These are phyloP conservation scores for Geotrupes spiniger DNA, from an alignment of 2,888 invertebrate species.

Conservation along the genomic window DNA sequence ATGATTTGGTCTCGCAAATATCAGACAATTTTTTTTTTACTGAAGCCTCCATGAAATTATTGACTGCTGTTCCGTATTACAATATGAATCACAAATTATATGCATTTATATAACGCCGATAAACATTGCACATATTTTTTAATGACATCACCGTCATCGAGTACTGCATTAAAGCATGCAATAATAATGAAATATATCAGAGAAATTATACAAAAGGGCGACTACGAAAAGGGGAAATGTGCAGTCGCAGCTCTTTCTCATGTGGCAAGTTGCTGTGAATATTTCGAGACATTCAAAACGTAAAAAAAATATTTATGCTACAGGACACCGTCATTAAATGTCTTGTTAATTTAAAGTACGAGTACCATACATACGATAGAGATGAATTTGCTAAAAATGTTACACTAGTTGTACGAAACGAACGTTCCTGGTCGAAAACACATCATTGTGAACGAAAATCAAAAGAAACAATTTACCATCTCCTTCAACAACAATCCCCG, in stretches of 20 bases:
- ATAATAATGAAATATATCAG: too few species aligned
- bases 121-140: neutral
- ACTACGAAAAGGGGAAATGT: too few species aligned
- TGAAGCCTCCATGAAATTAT: neutral
- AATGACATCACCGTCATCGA: neutral
- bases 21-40: neutral
- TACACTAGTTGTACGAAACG: too few species aligned
- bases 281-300: too few species aligned
- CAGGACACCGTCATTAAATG: too few species aligned
- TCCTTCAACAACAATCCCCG: neutral
- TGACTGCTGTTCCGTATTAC: neutral
- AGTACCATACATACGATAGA: slow-evolving; percentile 11
- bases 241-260: too few species aligned
- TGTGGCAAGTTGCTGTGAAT: too few species aligned
- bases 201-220: too few species aligned
- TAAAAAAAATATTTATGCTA: too few species aligned
- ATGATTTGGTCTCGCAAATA: neutral
- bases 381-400: neutral
- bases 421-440: too few species aligned
- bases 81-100: slow-evolving; percentile 1
- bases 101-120: neutral
- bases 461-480: neutral
- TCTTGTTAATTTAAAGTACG: neutral
- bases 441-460: neutral
- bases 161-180: neutral